A percentile compares a stretch with the other conserved stretches of the same genome.
Conservation (phyloP, 2,797 vertebrate genomes). For the Calcarius lapponicus region DNA sequence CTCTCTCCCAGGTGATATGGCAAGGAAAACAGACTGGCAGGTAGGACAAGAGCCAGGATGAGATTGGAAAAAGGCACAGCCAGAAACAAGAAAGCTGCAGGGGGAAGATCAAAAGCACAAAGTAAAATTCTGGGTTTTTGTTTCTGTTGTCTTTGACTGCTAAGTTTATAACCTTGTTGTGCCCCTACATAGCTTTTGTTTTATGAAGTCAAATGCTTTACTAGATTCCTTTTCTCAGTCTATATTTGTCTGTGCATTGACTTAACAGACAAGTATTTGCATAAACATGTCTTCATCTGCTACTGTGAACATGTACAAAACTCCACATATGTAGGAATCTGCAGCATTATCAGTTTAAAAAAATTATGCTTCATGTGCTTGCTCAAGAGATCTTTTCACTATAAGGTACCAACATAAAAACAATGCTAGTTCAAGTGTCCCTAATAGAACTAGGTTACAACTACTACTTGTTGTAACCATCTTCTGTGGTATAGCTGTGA, state of each 20-base stretch:
- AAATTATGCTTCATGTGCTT: background rate
- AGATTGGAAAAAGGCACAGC: background rate
- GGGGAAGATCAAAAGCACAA: background rate
- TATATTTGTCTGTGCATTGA: background rate
- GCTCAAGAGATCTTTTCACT: background rate
- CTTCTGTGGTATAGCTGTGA: background rate
- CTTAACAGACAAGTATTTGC: background rate
- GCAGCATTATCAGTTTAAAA: background rate
- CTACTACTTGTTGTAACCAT: background rate
- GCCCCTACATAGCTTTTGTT: background rate
- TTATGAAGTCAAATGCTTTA: background rate
- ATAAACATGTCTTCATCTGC: background rate
- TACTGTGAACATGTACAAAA: background rate
- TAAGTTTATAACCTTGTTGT: background rate
- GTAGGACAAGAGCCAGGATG: background rate
- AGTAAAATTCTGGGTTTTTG: background rate
- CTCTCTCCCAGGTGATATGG: background rate
- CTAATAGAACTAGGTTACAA: background rate
- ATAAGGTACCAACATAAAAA: background rate
- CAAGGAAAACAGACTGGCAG: background rate
- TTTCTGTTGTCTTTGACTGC: background rate
- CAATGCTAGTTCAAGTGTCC: background rate
- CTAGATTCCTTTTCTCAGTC: background rate
- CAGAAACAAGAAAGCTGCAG: background rate
- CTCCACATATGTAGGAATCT: background rate